Conservation (phyloP, 2,797 vertebrate species). For the Alca torda region DNA sequence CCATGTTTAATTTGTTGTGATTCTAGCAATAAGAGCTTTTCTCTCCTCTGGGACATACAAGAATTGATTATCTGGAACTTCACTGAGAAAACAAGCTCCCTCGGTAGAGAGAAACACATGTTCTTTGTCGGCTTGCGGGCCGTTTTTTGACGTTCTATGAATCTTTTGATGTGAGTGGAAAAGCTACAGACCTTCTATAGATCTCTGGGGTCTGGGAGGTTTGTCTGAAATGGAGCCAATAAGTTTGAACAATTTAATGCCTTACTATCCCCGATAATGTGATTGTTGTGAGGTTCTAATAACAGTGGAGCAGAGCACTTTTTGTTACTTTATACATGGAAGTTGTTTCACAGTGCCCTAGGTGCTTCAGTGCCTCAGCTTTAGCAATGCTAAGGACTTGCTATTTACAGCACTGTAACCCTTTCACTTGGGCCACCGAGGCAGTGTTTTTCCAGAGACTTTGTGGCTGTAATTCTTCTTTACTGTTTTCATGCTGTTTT, state of each 20-base stretch:
- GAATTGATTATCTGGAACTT: conserved; percentile 27
- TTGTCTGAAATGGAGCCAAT: neutral
- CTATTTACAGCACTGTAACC: neutral
- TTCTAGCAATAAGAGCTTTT: neutral
- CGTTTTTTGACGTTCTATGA: neutral
- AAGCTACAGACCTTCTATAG: neutral
- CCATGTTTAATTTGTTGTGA: neutral
- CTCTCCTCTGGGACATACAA: neutral
- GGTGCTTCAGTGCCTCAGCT: neutral
- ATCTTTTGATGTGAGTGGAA: neutral
- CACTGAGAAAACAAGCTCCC: neutral
- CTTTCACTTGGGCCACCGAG: neutral
- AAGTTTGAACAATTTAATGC: neutral
- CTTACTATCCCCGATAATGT: neutral
- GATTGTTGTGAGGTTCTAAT: neutral
- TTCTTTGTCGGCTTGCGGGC: accelerated
- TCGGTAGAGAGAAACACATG: neutral
- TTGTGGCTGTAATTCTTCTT: neutral
- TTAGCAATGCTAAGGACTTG: neutral
- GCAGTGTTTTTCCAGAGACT: neutral
- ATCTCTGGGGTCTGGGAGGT: neutral
- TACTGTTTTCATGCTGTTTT: neutral
- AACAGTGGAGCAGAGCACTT: neutral
- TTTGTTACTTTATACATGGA: neutral
- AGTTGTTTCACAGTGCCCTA: neutral